Percentiles rank a stretch among this genome's conserved stretches.
phyloP scores from a whole-genome alignment of 2,113 vertebrate genomes.

The Pyrgilauda ruficollis region DNA sequence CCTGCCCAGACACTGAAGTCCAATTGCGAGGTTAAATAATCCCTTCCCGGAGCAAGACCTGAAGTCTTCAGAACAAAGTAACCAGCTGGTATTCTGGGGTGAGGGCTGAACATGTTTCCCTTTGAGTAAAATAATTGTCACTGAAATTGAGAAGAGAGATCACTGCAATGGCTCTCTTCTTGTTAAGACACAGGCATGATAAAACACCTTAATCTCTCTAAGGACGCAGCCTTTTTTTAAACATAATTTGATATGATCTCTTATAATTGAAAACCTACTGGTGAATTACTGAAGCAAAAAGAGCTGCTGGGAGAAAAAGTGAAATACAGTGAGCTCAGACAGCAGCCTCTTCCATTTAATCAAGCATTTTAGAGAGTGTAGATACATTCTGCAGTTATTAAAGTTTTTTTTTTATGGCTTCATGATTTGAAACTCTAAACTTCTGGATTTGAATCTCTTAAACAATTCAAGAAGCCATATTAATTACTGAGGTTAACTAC shows the following conservation, averaged over 20 bases:
- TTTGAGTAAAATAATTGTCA: background rate
- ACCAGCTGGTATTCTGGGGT: background rate
- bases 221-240: conserved; percentile 12
- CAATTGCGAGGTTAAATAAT: conserved; percentile 53
- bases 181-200: conserved; percentile 60
- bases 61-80: conserved; percentile 58
- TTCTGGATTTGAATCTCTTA: background rate
- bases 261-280: conserved; percentile 77
- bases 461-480: conserved; percentile 48
- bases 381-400: background rate
- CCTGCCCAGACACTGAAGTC: conserved; percentile 50
- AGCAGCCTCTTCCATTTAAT: conserved; percentile 12
- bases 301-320: background rate
- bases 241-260: background rate
- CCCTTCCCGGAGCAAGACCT: conserved; percentile 56
- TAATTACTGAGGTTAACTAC: background rate
- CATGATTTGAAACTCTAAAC: background rate
- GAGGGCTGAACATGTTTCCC: background rate
- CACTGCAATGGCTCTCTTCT: conserved; percentile 25
- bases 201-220: conserved; percentile 39
- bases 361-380: background rate
- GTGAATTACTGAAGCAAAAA: conserved; percentile 76
- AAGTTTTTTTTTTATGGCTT: background rate
- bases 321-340: background rate
- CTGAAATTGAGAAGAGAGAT: conserved; percentile 21